These are phyloP conservation scores for Eilema sororculum DNA, from an alignment of 2,888 invertebrate species.

Conservation along the genomic window DNA sequence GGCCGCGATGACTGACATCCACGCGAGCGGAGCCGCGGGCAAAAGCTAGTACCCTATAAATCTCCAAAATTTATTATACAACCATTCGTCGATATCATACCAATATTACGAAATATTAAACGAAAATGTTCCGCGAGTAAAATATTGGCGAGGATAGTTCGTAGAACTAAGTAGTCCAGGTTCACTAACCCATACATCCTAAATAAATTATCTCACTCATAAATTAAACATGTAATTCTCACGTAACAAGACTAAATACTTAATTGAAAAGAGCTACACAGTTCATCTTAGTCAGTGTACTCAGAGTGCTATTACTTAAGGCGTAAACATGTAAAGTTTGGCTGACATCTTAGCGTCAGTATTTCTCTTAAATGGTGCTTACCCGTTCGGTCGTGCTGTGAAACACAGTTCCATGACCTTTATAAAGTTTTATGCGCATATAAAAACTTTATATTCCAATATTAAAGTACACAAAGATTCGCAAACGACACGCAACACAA, in stretches of 20 bases:
- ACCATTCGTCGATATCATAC: too few relatives aligned
- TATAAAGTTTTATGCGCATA: constrained; percentile 4
- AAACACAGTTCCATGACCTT: not conserved
- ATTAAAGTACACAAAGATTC: not conserved
- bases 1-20: too few relatives aligned
- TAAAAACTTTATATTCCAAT: constrained; percentile 4
- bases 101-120: constrained; percentile 1
- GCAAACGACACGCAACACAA: not conserved
- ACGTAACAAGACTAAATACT: not conserved
- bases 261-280: not conserved
- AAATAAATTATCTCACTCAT: not conserved
- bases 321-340: not conserved
- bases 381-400: not conserved
- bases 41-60: too few relatives aligned
- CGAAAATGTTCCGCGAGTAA: not conserved
- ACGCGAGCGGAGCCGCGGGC: too few relatives aligned
- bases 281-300: too few relatives aligned
- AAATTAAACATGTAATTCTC: not conserved
- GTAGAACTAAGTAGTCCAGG: too few relatives aligned
- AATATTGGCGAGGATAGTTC: too few relatives aligned
- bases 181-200: too few relatives aligned
- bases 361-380: not conserved
- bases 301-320: not conserved
- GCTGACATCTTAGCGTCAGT: not conserved
- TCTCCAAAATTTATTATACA: too few relatives aligned